Conservation (phyloP, 2,888 invertebrate species). For the Diarsia rubi region DNA sequence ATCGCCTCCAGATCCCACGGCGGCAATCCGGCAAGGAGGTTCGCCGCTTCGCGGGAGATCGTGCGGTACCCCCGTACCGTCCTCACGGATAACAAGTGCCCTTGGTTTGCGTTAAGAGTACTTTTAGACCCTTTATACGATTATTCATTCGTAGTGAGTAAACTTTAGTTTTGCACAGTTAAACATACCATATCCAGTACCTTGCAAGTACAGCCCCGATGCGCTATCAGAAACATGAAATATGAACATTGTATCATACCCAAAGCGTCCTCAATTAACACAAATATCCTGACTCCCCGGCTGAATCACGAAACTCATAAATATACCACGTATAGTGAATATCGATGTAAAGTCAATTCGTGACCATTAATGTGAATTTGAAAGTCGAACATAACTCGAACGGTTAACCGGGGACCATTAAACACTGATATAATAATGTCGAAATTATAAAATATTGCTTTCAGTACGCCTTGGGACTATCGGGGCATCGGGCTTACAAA, state of each 20-base stretch:
- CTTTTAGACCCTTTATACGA: too few species aligned
- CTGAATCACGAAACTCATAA: slow-evolving; percentile 76
- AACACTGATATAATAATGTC: slow-evolving; percentile 82
- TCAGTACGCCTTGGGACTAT: slow-evolving; percentile 83
- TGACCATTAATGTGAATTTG: slow-evolving; percentile 78
- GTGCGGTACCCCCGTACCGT: too few species aligned
- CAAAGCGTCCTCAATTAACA: slow-evolving; percentile 49
- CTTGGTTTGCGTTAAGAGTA: too few species aligned
- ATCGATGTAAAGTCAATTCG: slow-evolving; percentile 75
- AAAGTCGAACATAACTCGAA: slow-evolving; percentile 75
- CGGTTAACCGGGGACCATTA: slow-evolving; percentile 78
- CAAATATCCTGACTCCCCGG: slow-evolving; percentile 65
- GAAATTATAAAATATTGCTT: slow-evolving; percentile 83
- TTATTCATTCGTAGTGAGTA: slow-evolving; percentile 4
- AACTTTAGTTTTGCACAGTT: neutral
- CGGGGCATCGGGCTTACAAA: slow-evolving; percentile 84
- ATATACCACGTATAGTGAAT: slow-evolving; percentile 72
- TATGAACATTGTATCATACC: slow-evolving; percentile 9
- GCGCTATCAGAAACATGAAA: slow-evolving; percentile 26
- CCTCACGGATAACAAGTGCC: too few species aligned
- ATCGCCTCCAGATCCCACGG: too few species aligned
- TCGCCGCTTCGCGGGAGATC: too few species aligned
- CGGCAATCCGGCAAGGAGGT: too few species aligned
- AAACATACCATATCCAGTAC: neutral
- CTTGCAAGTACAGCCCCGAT: slow-evolving; percentile 3